Evolutionary conservation across 2,113 vertebrate species (phyloP).

Genomic region (Gadus macrocephalus): DNA sequence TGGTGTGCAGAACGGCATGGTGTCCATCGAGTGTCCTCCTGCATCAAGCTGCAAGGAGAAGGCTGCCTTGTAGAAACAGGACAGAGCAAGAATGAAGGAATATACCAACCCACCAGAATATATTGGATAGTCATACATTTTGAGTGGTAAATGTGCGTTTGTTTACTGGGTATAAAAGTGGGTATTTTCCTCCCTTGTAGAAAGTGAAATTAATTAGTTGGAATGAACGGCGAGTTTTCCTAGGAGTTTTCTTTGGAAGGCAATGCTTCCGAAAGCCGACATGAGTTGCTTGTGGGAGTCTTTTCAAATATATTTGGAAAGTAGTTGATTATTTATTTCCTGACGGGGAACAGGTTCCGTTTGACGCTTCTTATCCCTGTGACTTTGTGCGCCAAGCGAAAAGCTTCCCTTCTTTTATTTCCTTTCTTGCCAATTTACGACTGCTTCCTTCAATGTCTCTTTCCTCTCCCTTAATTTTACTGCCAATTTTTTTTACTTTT

Average conservation of each 20-base stretch:
- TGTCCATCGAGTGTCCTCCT: no score
- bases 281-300: background rate
- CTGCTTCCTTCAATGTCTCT: slow-evolving; percentile 25
- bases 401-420: slow-evolving; percentile 9
- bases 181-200: background rate
- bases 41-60: no score
- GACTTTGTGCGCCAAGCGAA: slow-evolving; percentile 16
- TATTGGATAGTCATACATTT: background rate
- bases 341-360: background rate
- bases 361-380: slow-evolving; percentile 1
- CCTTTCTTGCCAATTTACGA: slow-evolving; percentile 36
- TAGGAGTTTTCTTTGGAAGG: no score
- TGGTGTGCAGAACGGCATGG: no score
- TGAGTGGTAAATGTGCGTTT: no score
- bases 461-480: background rate
- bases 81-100: background rate
- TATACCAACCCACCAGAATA: background rate
- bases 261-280: background rate
- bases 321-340: background rate
- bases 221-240: background rate
- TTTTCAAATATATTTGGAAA: background rate
- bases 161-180: no score
- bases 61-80: no score
- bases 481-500: slow-evolving; percentile 22
- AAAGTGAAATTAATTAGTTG: background rate